phyloP scores from a whole-genome alignment of 2,797 vertebrate species.

The Thunnus albacares region DNA sequence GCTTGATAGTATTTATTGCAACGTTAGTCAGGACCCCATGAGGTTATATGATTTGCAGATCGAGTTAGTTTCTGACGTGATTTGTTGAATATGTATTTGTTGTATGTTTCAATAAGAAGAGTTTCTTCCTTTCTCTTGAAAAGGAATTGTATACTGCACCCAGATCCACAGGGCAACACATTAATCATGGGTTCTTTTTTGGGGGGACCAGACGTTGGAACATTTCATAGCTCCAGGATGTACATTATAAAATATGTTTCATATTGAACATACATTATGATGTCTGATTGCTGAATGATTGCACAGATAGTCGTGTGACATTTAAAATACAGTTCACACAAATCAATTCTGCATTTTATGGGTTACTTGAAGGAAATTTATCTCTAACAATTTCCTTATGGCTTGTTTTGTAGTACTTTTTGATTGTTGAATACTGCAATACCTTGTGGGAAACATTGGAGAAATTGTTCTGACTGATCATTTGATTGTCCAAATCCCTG shows the following conservation, averaged over 20 bases:
- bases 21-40: slow-evolving; percentile 8
- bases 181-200: neutral
- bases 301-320: no score
- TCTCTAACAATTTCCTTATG: neutral
- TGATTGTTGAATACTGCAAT: neutral
- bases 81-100: neutral
- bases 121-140: neutral
- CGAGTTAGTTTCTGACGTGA: neutral
- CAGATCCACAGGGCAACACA: neutral
- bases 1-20: neutral
- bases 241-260: neutral
- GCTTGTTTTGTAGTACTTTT: no score
- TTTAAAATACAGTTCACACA: neutral
- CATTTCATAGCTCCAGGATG: neutral
- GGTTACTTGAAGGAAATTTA: neutral
- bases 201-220: neutral
- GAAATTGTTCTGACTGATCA: neutral
- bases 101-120: neutral
- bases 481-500: neutral
- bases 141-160: neutral
- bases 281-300: neutral
- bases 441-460: neutral
- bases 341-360: neutral
- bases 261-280: neutral
- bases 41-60: neutral